phyloP scores from a whole-genome alignment of 2,113 vertebrate species.

The Heloderma charlesbogerti region DNA sequence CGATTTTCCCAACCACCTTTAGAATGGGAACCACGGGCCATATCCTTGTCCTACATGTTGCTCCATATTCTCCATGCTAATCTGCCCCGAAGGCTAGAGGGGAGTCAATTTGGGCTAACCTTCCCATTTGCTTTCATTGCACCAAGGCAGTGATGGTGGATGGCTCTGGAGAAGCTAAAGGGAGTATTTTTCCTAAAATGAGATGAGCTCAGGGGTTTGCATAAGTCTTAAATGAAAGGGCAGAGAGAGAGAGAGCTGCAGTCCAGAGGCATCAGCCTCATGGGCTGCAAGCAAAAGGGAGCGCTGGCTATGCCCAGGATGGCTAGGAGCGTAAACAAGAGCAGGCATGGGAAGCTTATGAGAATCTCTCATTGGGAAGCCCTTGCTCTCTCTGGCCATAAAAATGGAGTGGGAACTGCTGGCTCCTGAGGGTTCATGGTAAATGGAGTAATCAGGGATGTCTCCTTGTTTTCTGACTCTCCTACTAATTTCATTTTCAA shows the following conservation, averaged over 20 bases:
- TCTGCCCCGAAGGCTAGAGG: neutral
- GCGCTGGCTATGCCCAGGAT: neutral
- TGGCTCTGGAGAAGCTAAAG: neutral
- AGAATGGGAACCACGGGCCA: neutral
- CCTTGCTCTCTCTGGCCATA: neutral
- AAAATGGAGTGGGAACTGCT: neutral
- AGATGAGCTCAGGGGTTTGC: constrained; percentile 10
- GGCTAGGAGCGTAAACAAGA: neutral
- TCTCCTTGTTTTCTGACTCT: neutral
- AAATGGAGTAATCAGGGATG: neutral
- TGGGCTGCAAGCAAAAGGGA: neutral
- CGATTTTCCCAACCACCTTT: neutral
- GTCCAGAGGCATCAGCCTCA: constrained; percentile 2
- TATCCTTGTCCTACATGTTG: neutral
- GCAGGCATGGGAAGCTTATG: neutral
- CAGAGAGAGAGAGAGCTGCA: neutral
- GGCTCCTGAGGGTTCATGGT: neutral
- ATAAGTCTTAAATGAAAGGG: constrained; percentile 27
- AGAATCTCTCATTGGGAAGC: neutral
- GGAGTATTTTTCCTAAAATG: constrained; percentile 7
- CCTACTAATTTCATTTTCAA: neutral
- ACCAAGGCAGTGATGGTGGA: neutral
- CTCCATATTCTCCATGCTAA: neutral
- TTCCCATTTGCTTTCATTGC: neutral
- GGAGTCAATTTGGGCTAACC: neutral